Evolutionary conservation across 1,140 invertebrate species (phyloP).

Genomic region (Spodoptera litura): DNA sequence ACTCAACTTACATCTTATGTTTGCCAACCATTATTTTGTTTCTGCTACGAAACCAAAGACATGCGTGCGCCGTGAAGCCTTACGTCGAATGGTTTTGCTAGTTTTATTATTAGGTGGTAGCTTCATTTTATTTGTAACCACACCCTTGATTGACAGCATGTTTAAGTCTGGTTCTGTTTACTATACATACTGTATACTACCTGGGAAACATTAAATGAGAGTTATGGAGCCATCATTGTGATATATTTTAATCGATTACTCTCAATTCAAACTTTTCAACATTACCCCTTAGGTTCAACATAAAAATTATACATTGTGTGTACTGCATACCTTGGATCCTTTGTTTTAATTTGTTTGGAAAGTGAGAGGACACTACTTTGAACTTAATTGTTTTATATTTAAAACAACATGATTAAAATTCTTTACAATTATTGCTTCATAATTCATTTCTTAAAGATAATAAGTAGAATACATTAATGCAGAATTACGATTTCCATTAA

Average conservation of each 20-base stretch:
- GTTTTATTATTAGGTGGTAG: slow-evolving; percentile 18
- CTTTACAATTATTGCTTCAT: slow-evolving; percentile 17
- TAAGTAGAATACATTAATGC: neutral
- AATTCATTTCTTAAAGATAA: slow-evolving; percentile 52
- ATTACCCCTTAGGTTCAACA: too few relatives aligned
- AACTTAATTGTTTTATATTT: too few relatives aligned
- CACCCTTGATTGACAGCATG: neutral
- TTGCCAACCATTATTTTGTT: neutral
- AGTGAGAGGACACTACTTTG: too few relatives aligned
- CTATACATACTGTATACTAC: neutral
- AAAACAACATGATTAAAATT: too few relatives aligned
- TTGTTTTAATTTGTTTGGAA: too few relatives aligned
- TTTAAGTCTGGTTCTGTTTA: neutral
- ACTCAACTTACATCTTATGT: neutral
- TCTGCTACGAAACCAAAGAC: slow-evolving; percentile 44
- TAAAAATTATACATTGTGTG: too few relatives aligned
- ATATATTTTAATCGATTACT: too few relatives aligned
- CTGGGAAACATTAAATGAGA: neutral
- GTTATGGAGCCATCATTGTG: slow-evolving; percentile 10
- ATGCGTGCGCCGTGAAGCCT: slow-evolving; percentile 4
- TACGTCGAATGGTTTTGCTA: slow-evolving; percentile 38
- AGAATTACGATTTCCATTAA: too few relatives aligned
- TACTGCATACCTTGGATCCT: too few relatives aligned
- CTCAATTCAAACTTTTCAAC: too few relatives aligned
- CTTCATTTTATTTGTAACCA: neutral